phyloP scores from a whole-genome alignment of 2,797 vertebrate species.

The Neomorphus geoffroyi region DNA sequence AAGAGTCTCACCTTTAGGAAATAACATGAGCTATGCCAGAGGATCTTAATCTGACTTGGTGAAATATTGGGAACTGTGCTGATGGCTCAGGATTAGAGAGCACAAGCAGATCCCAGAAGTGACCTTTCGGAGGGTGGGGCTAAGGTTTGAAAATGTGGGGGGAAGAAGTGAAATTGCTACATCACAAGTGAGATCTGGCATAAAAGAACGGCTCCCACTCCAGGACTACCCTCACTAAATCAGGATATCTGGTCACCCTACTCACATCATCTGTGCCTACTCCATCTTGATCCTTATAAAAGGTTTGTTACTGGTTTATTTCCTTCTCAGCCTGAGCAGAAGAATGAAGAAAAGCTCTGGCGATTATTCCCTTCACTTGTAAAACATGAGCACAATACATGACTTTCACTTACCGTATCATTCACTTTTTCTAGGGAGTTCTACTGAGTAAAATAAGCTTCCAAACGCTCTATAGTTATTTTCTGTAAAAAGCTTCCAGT shows the following conservation, averaged over 20 bases:
- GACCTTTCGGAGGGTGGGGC: not conserved
- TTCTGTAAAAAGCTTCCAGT: not conserved
- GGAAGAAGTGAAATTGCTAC: not conserved
- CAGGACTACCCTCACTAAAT: not conserved
- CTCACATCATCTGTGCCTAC: not conserved
- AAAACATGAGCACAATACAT: not conserved
- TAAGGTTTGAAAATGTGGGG: not conserved
- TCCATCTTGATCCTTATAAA: not conserved
- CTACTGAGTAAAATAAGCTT: not conserved
- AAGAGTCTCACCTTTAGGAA: not conserved
- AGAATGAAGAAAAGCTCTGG: not conserved
- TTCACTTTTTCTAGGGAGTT: not conserved
- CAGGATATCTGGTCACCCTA: not conserved
- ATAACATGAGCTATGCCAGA: not conserved
- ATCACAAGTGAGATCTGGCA: not conserved
- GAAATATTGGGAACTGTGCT: not conserved
- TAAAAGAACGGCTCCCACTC: not conserved
- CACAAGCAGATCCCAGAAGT: not conserved
- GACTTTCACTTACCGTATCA: not conserved
- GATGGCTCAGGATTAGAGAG: not conserved
- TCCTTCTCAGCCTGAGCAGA: not conserved
- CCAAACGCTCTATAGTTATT: not conserved
- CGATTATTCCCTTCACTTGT: not conserved
- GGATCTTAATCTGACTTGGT: not conserved
- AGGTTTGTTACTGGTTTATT: not conserved